These are phyloP conservation scores for Pseudobourletiella spinata DNA, from an alignment of 1,140 invertebrate genomes.

Conservation along the genomic window DNA sequence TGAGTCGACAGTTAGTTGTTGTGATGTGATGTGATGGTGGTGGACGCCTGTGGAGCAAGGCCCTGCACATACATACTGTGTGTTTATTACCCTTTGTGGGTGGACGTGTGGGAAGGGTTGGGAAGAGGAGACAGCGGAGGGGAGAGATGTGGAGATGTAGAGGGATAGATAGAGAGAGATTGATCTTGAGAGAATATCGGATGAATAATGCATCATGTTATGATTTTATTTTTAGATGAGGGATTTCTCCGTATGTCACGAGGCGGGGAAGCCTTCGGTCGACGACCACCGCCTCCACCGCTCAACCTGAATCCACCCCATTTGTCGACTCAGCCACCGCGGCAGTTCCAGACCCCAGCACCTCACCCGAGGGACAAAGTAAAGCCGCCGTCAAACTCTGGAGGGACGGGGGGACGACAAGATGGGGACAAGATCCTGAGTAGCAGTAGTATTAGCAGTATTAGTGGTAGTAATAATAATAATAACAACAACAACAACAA, in stretches of 20 bases:
- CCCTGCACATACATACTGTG: no score
- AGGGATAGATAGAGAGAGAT: no score
- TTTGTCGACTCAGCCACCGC: constrained; percentile 30
- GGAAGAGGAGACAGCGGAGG: no score
- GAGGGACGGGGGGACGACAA: not conserved
- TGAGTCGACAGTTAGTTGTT: no score
- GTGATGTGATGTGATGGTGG: no score
- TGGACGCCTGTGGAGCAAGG: no score
- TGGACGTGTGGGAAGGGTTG: no score
- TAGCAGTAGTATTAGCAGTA: not conserved
- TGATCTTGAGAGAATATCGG: no score
- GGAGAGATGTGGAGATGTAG: no score
- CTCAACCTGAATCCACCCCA: constrained; percentile 31
- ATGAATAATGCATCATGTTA: not conserved
- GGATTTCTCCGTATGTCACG: constrained; percentile 37
- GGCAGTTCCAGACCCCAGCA: constrained; percentile 21
- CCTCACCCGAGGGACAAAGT: constrained; percentile 14
- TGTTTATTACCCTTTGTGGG: no score
- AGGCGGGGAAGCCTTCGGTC: constrained; percentile 35
- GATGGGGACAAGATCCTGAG: not conserved
- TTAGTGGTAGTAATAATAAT: no score
- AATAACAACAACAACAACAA: not conserved
- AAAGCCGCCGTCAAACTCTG: constrained; percentile 3
- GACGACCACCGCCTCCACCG: constrained; percentile 34
- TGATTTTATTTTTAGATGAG: constrained; percentile 34